phyloP scores from a whole-genome alignment of 2,797 vertebrate genomes.

The Hoplostethus mediterraneus region DNA sequence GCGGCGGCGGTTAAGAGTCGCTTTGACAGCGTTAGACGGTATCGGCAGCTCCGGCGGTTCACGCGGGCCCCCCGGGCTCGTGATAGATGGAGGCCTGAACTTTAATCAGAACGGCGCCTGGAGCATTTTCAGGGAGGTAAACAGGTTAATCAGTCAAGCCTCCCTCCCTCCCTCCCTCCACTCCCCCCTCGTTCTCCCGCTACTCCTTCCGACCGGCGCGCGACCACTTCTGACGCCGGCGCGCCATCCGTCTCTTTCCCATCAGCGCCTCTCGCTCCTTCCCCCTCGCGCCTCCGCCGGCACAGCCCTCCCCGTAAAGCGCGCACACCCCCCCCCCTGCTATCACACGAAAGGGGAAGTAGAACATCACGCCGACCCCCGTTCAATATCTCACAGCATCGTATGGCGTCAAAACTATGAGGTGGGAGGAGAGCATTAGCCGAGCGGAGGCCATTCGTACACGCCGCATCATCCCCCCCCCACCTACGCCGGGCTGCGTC shows the following conservation, averaged over 20 bases:
- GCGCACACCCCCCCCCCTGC: constrained; percentile 55
- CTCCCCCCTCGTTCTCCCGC: constrained; percentile 59
- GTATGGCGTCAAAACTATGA: constrained; percentile 68
- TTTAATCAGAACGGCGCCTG: constrained; percentile 87
- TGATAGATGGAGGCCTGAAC: constrained; percentile 87
- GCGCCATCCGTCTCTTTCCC: constrained; percentile 83
- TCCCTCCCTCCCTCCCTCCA: constrained; percentile 77
- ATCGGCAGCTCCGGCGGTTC: constrained; percentile 63
- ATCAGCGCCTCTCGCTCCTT: constrained; percentile 73
- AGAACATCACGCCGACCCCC: constrained; percentile 56
- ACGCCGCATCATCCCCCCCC: constrained; percentile 56
- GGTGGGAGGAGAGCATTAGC: constrained; percentile 63
- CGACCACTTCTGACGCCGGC: constrained; percentile 81
- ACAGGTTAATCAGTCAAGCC: constrained; percentile 87
- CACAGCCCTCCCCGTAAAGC: constrained; percentile 50
- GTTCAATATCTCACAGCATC: constrained; percentile 70
- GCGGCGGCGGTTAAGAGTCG: too few relatives aligned
- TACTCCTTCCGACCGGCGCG: constrained; percentile 72
- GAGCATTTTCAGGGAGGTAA: constrained; percentile 84
- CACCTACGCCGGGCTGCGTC: constrained; percentile 49
- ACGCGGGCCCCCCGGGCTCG: constrained; percentile 50
- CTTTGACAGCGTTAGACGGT: constrained; percentile 48
- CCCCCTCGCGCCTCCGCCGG: constrained; percentile 39
- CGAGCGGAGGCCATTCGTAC: constrained; percentile 49
- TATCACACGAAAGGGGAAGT: constrained; percentile 57